A percentile compares a stretch with the other conserved stretches of the same genome.
phyloP scores from a whole-genome alignment of 2,888 invertebrate species.

The Creontiades dilutus region DNA sequence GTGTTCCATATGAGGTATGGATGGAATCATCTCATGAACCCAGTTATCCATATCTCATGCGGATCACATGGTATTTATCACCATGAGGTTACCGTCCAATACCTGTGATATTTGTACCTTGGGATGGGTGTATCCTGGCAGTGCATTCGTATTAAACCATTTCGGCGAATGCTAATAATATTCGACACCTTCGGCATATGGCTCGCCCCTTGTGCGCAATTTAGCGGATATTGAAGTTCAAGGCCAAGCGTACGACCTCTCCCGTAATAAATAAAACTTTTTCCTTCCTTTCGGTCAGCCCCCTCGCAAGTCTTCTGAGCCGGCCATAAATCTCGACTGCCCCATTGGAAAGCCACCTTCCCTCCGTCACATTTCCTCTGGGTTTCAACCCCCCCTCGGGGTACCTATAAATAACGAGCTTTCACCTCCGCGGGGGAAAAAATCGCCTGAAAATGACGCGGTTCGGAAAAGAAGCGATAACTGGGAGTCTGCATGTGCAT shows the following conservation, averaged over 20 bases:
- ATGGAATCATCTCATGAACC: no score
- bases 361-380: conserved; percentile 20
- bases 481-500: neutral
- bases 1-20: no score
- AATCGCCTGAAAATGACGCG: neutral
- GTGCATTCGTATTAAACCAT: no score
- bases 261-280: neutral
- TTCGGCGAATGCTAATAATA: no score
- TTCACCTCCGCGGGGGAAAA: conserved; percentile 2
- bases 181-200: no score
- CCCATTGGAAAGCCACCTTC: conserved; percentile 21
- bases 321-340: neutral
- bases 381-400: neutral
- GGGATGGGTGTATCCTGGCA: no score
- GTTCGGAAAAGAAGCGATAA: neutral
- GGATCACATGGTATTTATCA: no score
- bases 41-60: no score
- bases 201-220: no score
- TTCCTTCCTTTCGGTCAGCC: neutral
- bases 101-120: no score
- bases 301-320: neutral
- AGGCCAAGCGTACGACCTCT: neutral
- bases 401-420: conserved; percentile 17
- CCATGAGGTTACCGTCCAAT: no score
- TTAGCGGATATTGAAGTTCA: neutral